These are phyloP conservation scores for Botia kubotai DNA, from an alignment of 2,797 vertebrate species.

Conservation along the genomic window DNA sequence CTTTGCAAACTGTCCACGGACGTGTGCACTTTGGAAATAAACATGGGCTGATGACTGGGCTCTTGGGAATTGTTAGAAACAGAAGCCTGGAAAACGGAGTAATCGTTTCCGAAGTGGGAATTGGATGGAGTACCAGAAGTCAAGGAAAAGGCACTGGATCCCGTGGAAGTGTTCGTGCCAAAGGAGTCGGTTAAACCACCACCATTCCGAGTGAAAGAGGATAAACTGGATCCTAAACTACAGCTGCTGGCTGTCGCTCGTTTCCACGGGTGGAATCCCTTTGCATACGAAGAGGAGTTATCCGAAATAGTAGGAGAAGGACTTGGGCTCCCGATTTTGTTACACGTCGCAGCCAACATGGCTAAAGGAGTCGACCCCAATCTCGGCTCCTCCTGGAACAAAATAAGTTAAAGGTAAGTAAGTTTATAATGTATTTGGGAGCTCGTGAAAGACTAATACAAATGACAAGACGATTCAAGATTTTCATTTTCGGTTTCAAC, in stretches of 20 bases:
- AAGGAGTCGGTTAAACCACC: constrained; percentile 89
- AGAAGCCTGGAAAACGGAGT: constrained; percentile 92
- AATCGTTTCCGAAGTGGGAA: constrained; percentile 94
- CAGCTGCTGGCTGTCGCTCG: constrained; percentile 67
- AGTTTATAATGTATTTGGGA: neutral
- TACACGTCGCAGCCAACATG: constrained; percentile 98
- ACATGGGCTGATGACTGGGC: constrained; percentile 90
- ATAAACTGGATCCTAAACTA: constrained; percentile 88
- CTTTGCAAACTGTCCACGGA: constrained; percentile 95
- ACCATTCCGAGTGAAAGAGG: constrained; percentile 87
- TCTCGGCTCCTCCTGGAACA: constrained; percentile 94
- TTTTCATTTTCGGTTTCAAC: neutral
- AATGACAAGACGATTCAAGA: no score
- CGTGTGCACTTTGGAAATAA: constrained; percentile 96
- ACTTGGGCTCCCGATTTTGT: constrained; percentile 97
- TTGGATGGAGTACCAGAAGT: constrained; percentile 87
- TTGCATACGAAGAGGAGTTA: constrained; percentile 63
- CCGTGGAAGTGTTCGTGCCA: constrained; percentile 84
- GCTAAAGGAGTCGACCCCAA: constrained; percentile 98
- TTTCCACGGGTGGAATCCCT: constrained; percentile 19
- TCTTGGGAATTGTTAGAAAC: constrained; percentile 86
- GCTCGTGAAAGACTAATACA: neutral
- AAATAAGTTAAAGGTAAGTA: constrained; percentile 64
- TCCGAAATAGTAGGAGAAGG: constrained; percentile 94
- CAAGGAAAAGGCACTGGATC: constrained; percentile 94